Evolutionary conservation across 2,888 invertebrate species (phyloP).

Genomic region (Pristionchus mayeri): DNA sequence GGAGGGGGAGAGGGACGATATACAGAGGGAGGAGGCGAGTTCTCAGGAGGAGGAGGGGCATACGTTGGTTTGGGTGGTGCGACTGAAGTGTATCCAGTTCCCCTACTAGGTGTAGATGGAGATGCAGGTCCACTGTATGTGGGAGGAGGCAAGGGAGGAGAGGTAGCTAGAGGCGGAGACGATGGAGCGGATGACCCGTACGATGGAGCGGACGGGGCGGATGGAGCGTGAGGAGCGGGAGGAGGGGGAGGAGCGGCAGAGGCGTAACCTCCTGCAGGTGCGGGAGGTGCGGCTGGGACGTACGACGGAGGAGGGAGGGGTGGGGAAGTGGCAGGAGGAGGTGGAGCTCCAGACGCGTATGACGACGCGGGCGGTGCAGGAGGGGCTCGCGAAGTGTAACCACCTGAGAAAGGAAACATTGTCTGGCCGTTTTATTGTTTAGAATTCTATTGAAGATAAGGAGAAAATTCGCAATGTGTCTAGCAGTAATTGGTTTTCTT

Average conservation of each 20-base stretch:
- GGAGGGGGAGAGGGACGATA: neutral
- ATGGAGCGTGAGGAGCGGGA: neutral
- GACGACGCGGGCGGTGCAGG: neutral
- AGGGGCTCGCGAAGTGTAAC: too few species aligned
- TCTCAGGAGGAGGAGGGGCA: neutral
- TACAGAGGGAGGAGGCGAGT: neutral
- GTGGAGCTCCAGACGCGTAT: neutral
- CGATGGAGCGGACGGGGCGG: neutral
- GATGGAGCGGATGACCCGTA: neutral
- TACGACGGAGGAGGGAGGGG: neutral
- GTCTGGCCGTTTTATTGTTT: too few species aligned
- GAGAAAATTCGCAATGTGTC: too few species aligned
- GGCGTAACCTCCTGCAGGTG: neutral
- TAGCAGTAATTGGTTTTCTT: too few species aligned
- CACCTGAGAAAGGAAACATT: too few species aligned
- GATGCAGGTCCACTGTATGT: neutral
- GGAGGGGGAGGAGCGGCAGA: neutral
- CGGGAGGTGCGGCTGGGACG: neutral
- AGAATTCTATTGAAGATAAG: too few species aligned
- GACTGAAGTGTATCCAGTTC: neutral
- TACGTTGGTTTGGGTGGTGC: neutral
- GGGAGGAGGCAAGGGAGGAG: neutral
- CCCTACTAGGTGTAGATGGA: too few species aligned
- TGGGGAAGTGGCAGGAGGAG: too few species aligned
- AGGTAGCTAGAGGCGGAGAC: neutral